Evolutionary conservation across 92 coral and sea anemone species (phyloP), one percentile per base, ranked within the genome.

Genomic region (Chrysogorgia sp.): DNA sequence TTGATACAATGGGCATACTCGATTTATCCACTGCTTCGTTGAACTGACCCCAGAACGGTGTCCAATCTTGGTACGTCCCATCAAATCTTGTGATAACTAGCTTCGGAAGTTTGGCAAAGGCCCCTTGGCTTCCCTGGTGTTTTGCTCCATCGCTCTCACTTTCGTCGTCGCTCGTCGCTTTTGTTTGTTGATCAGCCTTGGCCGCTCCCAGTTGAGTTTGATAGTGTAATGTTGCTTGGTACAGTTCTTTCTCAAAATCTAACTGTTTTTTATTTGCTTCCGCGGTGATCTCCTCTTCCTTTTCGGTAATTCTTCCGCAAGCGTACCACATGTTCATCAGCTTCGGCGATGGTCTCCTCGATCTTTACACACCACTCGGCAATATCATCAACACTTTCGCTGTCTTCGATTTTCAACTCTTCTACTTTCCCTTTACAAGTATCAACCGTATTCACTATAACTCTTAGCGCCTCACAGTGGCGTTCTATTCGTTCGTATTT

Each of bases 401-500:
- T 26, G 40, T 77, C 55, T 25, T 58, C 57, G 40, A 59, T 77
- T 40, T 59, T 77, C 15, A 28, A 33, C 1, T 63, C 82, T 43
- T 77, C 82, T 14, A 65, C 26, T 30, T 14, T 43, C 50, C 60
- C 25, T 17, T 37, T 77, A 22, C 71, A 29, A 34, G 23, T 24
- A 19, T 62, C 82, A 15, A 72, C 70, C 22, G 4, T 58, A 7
- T 33, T 63, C 40, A 76, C 68, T 15, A 60, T 71, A 10, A 10
- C 72, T 60, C 31, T 76, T 71, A 76, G n/a, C 20, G 43, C 76
- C 9, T 62, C 74, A 55, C 34, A 13, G 25, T 37, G 82, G 35
- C 82, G 74, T 67, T 76, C 75, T 34, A 76, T 60, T 2, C 76
- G 23, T 37, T 77, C 61, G n/a, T 23, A 23, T n/a, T 60, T 77